A percentile compares a stretch with the other conserved stretches of the same genome.
Evolutionary conservation across 2,888 invertebrate species (phyloP).

Genomic region (Leucophora obtusa): DNA sequence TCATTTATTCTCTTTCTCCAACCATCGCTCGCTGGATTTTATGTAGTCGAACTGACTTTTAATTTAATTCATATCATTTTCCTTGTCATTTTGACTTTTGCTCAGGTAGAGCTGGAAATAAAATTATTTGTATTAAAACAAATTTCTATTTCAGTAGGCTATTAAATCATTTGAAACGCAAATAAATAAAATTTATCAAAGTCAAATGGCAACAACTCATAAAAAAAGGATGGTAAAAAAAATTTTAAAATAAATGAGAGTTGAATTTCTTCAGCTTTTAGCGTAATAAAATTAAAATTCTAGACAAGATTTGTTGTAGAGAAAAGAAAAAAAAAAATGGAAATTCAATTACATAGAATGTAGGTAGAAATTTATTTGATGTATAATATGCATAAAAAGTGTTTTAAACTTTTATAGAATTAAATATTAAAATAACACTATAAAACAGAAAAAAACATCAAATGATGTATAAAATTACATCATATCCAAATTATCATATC

Average conservation of each 20-base stretch:
- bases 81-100: too few relatives aligned
- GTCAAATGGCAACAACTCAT: conserved; percentile 45
- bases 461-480: too few relatives aligned
- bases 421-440: too few relatives aligned
- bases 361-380: not conserved
- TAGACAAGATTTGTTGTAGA: not conserved
- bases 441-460: too few relatives aligned
- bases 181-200: conserved; percentile 74
- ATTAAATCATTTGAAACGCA: conserved; percentile 69
- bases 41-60: not conserved
- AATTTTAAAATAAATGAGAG: conserved; percentile 24
- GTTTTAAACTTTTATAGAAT: too few relatives aligned
- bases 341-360: not conserved
- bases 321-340: not conserved
- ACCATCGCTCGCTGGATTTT: not conserved
- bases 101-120: not conserved
- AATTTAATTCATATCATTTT: not conserved
- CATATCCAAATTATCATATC: too few relatives aligned
- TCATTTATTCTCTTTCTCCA: conserved; percentile 11
- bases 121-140: not conserved
- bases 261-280: not conserved
- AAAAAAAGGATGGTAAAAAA: conserved; percentile 15
- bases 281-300: not conserved
- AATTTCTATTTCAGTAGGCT: not conserved
- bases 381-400: too few relatives aligned